Conservation (phyloP, 2,888 invertebrate genomes). For the Quadroppia sp. region DNA sequence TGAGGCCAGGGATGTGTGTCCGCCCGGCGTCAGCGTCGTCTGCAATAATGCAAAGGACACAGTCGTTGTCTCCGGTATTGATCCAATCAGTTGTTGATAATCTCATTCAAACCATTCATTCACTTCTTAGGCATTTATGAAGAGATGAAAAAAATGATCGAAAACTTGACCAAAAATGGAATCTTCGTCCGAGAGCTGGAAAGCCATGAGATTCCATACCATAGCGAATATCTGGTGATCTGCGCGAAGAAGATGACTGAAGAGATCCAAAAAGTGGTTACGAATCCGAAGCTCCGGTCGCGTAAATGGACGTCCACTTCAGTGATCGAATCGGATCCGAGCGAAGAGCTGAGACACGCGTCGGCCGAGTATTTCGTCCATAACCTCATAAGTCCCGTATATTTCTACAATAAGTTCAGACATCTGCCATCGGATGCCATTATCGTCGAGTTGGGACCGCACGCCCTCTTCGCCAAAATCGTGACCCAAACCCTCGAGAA, state of each 20-base stretch:
- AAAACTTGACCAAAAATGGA: not conserved
- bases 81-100: too few relatives aligned
- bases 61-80: slow-evolving; percentile 58
- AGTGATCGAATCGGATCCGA: slow-evolving; percentile 75
- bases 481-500: slow-evolving; percentile 61
- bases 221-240: slow-evolving; percentile 52
- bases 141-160: slow-evolving; percentile 4
- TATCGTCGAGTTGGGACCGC: slow-evolving; percentile 89
- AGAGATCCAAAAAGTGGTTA: slow-evolving; percentile 82
- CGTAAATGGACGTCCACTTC: slow-evolving; percentile 86
- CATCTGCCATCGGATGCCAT: slow-evolving; percentile 82
- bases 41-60: slow-evolving; percentile 58
- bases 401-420: slow-evolving; percentile 80
- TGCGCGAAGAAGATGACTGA: slow-evolving; percentile 79
- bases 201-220: slow-evolving; percentile 18
- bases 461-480: slow-evolving; percentile 87
- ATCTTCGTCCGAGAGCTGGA: slow-evolving; percentile 38
- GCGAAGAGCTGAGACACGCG: slow-evolving; percentile 68
- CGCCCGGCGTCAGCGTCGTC: slow-evolving; percentile 53
- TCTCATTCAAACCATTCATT: too few relatives aligned
- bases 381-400: slow-evolving; percentile 86
- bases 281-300: slow-evolving; percentile 70
- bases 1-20: slow-evolving; percentile 55
- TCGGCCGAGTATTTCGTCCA: slow-evolving; percentile 94
- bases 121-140: slow-evolving; percentile 48